Base-by-base conservation (phyloP, 2,888 invertebrate species). In the Luperina testacea region DNA sequence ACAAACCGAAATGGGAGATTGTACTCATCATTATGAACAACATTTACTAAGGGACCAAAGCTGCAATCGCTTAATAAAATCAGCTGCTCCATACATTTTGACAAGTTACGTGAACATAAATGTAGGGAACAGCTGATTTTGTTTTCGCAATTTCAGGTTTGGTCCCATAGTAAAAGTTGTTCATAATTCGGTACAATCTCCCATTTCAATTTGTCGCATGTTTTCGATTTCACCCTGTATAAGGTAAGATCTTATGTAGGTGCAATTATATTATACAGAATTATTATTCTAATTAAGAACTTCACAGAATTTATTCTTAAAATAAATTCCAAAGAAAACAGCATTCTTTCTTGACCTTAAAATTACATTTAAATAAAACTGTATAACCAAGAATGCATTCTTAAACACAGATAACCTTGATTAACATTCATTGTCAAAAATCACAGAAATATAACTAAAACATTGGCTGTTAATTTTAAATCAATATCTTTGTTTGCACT, bases 401-500 rank as follows among this genome's bases (percentile, higher is more conserved):
- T 0, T 38, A 53, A 38, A 32, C 20, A 73, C 8, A 17, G 17
- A 73, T 63, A 63, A 81, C 20, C 7, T 53, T 45, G 2, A 53
- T 32, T 15, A 27, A 57, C 13, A 57, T 38, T 65, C 5, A 2
- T 57, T 48, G 27, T 7, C 0, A 32, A 15, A 48, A 45, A 57
- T 38, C 24, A 24, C 20, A 27, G 17, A 38, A n/a, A 53, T 51
- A 17, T 17, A 24, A 59, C 27, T 45, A 61, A 59, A 45, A 27
- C n/a, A 61, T n/a, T 51, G 24, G 4, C 11, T 20, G 13, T 8
- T 24, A 48, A 53, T 78, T n/a, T 61, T 45, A 65, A n/a, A 67
- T n/a, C 15, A 24, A 45, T 38, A 7, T 78, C 42, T 84, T 79
- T 81, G n/a, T 59, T 86, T 89, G 81, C 86, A 83, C 67, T 85